Percentiles rank a stretch among this genome's conserved stretches.
These are phyloP conservation scores for Lytechinus pictus DNA, from an alignment of 35 echinoderm and acorn worm species.

Conservation along the genomic window DNA sequence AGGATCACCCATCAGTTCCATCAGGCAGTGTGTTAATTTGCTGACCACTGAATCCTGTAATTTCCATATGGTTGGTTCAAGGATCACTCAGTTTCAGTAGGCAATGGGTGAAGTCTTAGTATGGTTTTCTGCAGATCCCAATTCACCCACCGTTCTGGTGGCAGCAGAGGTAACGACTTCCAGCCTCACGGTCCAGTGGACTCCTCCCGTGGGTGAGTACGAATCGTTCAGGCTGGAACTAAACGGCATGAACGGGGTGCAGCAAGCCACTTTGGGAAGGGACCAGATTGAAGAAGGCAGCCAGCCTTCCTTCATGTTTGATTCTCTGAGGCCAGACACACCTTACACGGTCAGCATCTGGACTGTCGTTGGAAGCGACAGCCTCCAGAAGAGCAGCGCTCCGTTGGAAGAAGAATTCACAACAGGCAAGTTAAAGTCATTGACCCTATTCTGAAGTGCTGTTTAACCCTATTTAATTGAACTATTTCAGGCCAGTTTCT, in stretches of 20 bases:
- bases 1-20: too few relatives aligned
- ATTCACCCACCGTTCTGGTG: neutral
- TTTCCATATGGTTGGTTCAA: too few relatives aligned
- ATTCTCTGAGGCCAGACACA: constrained; percentile 22
- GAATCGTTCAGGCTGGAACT: neutral
- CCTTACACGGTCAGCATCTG: constrained; percentile 43
- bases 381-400: neutral
- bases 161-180: neutral
- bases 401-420: neutral
- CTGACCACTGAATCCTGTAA: too few relatives aligned
- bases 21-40: too few relatives aligned
- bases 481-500: too few relatives aligned
- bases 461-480: too few relatives aligned
- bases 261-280: neutral
- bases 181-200: neutral
- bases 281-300: neutral
- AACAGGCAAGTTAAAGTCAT: neutral
- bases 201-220: neutral
- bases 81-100: too few relatives aligned
- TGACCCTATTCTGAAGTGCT: neutral
- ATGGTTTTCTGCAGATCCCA: constrained; percentile 2
- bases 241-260: too few relatives aligned
- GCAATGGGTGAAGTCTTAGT: too few relatives aligned
- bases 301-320: constrained; percentile 2
- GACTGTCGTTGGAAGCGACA: constrained; percentile 44